phyloP scores from a whole-genome alignment of 2,797 vertebrate genomes.

The Notamacropus eugenii region DNA sequence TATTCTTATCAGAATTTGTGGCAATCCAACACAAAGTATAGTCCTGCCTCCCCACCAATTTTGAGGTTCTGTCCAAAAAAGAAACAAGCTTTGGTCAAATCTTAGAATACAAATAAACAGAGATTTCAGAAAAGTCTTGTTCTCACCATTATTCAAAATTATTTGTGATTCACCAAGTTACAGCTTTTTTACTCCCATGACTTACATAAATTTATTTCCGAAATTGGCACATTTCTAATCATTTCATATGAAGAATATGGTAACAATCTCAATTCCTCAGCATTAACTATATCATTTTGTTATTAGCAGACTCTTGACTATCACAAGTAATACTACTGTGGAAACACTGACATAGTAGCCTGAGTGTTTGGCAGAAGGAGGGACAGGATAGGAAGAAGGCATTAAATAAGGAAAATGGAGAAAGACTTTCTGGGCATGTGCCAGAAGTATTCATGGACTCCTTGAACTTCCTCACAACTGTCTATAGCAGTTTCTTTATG shows the following conservation, averaged over 20 bases:
- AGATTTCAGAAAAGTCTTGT: not conserved
- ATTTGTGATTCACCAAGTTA: not conserved
- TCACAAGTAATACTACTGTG: not conserved
- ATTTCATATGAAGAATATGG: not conserved
- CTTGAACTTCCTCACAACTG: not conserved
- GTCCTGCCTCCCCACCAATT: conserved; percentile 3
- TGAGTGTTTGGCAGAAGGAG: rapidly evolving
- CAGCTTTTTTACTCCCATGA: not conserved
- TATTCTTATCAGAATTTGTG: conserved; percentile 22
- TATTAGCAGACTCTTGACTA: not conserved
- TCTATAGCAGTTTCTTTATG: not conserved
- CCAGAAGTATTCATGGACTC: not conserved
- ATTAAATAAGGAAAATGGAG: not conserved
- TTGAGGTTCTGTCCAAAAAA: conserved; percentile 37
- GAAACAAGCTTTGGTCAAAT: not conserved
- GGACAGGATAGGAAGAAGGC: not conserved
- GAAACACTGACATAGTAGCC: rapidly evolving
- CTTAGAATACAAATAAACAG: not conserved
- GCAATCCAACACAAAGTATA: conserved; percentile 41
- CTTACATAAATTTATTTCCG: not conserved
- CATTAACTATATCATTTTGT: not conserved
- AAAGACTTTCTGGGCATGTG: rapidly evolving
- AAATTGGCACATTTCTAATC: conserved; percentile 8
- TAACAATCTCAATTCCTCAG: not conserved
- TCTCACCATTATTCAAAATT: not conserved